Base-by-base conservation (phyloP, 2,797 vertebrate genomes). In the Orestias chungarensis region DNA sequence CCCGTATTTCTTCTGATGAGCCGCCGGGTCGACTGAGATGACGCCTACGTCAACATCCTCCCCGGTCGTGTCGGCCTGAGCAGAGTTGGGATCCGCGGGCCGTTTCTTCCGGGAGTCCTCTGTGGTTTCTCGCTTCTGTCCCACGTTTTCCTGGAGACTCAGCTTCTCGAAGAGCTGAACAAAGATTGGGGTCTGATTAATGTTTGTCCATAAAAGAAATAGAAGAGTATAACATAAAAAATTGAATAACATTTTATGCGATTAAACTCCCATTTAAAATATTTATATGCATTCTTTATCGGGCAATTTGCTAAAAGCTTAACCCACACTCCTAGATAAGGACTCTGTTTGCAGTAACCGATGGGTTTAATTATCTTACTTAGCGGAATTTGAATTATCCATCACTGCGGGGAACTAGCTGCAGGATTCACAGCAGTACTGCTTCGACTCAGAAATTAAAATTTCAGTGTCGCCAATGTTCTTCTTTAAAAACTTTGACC, bases 131-230 rank as follows among this genome's bases (percentile, higher is more conserved):
- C 79, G 92, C 59, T 80, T 90, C 89, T 25, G 82, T 54, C 88
- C 80, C 54, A 94, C 87, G 40, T 81, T 90, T 66, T 98, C 95
- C 85, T 98, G 97, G 68, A 99, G 92, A 74, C 90, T 95, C 12
- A 99, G 91, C 73, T 96, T 96, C 81, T 98, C 95, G 88, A 99
- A 98, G 2, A 99, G 94, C 98, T 99, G 87, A 0, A 69, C 6
- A 82, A 83, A 86, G 27, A 74, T 40, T 59, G 38, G 0, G 46
- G 23, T 47, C 25, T 15, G 11, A 18, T 71, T 70, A 65, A 67
- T 4, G 49, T 42, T 18, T n/a, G 31, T 35, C 23, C 15, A 31
- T 14, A 75, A 78, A 14, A 20, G 29, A 20, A 33, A n/a, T n/a
- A n/a, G n/a, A n/a, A 20, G 11, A 57, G 9, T 5, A 20, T 27